Evolutionary conservation across 1,140 invertebrate species (phyloP), one percentile per base, ranked within the genome.

Genomic region (Drosophila santomea): DNA sequence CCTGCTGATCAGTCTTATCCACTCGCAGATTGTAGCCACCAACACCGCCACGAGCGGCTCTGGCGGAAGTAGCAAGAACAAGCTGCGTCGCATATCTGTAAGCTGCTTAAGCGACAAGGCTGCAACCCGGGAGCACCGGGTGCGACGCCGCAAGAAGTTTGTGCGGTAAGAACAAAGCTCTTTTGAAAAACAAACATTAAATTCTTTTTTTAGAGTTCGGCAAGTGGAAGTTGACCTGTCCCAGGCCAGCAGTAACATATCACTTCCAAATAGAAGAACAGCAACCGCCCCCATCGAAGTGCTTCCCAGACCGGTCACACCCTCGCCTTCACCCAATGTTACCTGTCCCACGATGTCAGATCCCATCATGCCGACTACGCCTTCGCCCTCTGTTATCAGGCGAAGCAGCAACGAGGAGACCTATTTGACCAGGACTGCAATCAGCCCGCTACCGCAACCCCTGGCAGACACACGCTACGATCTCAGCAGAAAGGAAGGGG

Each of bases 11-110:
- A 97, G 96, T 75, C 93, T 97, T 38, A 96, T 98, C 47, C 97
- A 98, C 93, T 97, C 97, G 0, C 97, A 98, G 93, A 98, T 98
- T 63, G 97, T 97, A 2, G 96, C 96, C 35, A 97, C 96, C 2
- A 95, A 90, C 60, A 75, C 75, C 6, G 55, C 74, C 3, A 73
- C 73, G 20, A 73, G 73, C 1, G 54, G 47, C 8, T n/a, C 39
- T 10, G 35, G 41, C 3, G 73, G 61, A 2, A 51, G 28, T 23
- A 52, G 74, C 25, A 92, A 93, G 36, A 88, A 17, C 57, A 71
- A 93, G 74, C 73, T 83, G 48, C 62, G 92, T 77, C 71, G 92
- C 77, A 67, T 93, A 75, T 89, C 91, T 17, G 76, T 60, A 12
- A 79, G 35, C 35, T 73, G 35, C 23, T 52, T 74, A 20, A 55